Evolutionary conservation across 2,888 invertebrate species (phyloP).

Genomic region (Hirtodrosophila cameraria): DNA sequence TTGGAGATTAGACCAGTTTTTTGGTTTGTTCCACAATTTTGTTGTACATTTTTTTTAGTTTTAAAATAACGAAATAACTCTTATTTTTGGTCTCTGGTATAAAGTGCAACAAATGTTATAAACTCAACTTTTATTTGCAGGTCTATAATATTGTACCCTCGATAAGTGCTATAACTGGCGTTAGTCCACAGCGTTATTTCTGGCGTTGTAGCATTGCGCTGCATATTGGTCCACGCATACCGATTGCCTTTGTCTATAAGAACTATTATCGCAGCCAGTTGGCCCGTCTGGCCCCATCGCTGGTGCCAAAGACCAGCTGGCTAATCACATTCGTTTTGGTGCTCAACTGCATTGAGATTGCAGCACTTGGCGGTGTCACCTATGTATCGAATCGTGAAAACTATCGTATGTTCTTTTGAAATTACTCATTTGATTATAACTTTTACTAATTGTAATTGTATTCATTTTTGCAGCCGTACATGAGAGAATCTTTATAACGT

Average conservation of each 20-base stretch:
- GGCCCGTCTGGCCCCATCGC: conserved; percentile 65
- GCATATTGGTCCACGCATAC: conserved; percentile 95
- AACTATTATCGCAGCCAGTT: conserved; percentile 89
- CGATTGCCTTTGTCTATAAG: conserved; percentile 94
- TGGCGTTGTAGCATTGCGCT: conserved; percentile 97
- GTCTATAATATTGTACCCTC: conserved; percentile 97
- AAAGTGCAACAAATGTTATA: no score
- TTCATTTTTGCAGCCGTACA: conserved; percentile 89
- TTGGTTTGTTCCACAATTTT: no score
- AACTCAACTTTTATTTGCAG: conserved; percentile 85
- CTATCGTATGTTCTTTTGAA: conserved; percentile 88
- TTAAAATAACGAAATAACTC: no score
- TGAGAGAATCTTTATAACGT: conserved; percentile 95
- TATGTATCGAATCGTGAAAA: conserved; percentile 97
- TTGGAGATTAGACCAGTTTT: no score
- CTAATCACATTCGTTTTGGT: conserved; percentile 90
- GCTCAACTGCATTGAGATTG: conserved; percentile 93
- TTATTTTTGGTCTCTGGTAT: no score
- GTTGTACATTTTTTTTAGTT: no score
- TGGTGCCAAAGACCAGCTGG: conserved; percentile 85
- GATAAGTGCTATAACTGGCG: conserved; percentile 97
- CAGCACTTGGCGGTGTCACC: conserved; percentile 94
- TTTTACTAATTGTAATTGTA: neutral
- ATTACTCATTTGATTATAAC: no score
- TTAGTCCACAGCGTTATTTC: conserved; percentile 95